Percentiles rank a stretch among this genome's conserved stretches.
Evolutionary conservation across 2,113 vertebrate species (phyloP).

Genomic region (Upupa epops): DNA sequence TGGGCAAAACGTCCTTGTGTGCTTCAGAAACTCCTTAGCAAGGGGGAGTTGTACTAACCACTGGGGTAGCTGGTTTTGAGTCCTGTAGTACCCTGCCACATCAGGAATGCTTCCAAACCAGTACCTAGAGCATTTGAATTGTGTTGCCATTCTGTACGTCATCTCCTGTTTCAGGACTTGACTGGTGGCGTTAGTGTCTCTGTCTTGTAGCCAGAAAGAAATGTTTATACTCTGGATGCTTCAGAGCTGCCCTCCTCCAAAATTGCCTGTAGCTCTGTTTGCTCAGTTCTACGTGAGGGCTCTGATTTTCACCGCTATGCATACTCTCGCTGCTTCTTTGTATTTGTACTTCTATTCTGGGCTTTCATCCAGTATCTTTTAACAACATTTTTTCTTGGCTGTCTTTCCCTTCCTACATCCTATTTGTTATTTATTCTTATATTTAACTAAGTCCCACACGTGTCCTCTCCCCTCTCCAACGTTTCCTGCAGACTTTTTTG

Average conservation of each 20-base stretch:
- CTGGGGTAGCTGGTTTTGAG: background rate
- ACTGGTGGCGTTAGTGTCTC: background rate
- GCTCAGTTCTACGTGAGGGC: background rate
- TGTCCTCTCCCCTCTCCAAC: background rate
- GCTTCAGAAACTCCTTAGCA: background rate
- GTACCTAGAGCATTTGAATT: background rate
- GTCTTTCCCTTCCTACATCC: background rate
- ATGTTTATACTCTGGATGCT: background rate
- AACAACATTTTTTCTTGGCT: constrained; percentile 55
- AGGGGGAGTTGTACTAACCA: background rate
- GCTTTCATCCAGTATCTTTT: constrained; percentile 51
- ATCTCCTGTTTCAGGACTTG: background rate
- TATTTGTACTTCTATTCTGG: constrained; percentile 51
- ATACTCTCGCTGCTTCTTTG: constrained; percentile 36
- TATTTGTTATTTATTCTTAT: constrained; percentile 19
- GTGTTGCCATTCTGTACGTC: background rate
- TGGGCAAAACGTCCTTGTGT: background rate
- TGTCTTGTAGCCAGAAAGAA: background rate
- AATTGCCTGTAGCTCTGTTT: constrained; percentile 12
- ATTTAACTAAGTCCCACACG: constrained; percentile 22
- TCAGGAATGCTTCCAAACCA: background rate
- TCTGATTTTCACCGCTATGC: constrained; percentile 34
- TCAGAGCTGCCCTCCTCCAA: background rate
- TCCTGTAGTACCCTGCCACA: fast-evolving
- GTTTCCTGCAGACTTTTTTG: background rate